Base-by-base conservation (phyloP, 2,113 vertebrate genomes). In the Agapornis roseicollis region DNA sequence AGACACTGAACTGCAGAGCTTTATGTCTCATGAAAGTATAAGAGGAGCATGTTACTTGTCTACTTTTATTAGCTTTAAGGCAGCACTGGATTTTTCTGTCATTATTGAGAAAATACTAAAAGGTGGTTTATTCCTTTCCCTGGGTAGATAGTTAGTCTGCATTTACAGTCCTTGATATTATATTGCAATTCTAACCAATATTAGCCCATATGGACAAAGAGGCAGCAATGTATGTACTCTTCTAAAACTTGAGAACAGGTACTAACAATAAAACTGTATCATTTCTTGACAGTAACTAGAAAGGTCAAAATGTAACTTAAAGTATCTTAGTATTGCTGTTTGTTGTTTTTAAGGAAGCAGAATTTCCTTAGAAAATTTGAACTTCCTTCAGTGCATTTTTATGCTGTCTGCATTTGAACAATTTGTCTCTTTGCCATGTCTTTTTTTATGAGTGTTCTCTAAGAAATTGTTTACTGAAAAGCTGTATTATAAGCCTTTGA, bases 1-100 rank as follows among this genome's bases (percentile, higher is more conserved):
- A 55, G 88, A 88, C 31, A 18, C 24, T 71, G 82, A 96, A 79
- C 66, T 84, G 87, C 74, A 61, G 80, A 94, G 78, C 49, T 94
- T 96, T 94, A 79, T 85, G 71, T 90, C 74, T 95, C 82, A 88
- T 83, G 83, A 86, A 95, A 93, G 85, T 86, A 35, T 92, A 93
- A 90, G 61, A 83, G 72, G 50, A 84, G 61, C 82, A 61, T 93
- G 76, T 91, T 94, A 93, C 94, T 86, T 95, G 94, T 94, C 85
- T 86, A 60, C 72, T 52, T 91, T 90, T 90, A 93, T 97, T 94
- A 94, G 82, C 28, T 77, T 64, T 84, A 69, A 92, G 72, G 90
- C 92, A 47, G 71, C 65, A 35, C 27, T 86, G 80, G 55, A 56
- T 84, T 60, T 92, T 93, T 86, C 85, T 96, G 50, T 78, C 61